Evolutionary conservation across 2,888 invertebrate genomes (phyloP), one percentile per base, ranked within the genome.

Genomic region (Cistogaster globosa): DNA sequence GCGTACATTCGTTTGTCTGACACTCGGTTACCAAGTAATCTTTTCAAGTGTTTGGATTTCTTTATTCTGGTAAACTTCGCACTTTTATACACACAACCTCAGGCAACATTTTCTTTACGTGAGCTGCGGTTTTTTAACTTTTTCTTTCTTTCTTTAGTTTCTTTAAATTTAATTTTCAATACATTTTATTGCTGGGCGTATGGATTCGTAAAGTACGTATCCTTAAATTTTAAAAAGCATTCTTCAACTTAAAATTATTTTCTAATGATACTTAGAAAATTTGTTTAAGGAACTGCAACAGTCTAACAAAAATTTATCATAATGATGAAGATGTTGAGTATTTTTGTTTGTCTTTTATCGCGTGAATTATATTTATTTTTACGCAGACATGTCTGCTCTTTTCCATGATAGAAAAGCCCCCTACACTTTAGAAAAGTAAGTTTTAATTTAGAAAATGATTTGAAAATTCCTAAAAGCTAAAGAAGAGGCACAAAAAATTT

Each of bases 311-410:
- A 65, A 60, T 55, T 63, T 62, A 68, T 42, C 57, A 32, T 11
- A 22, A 42, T 62, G 42, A 45, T 78, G 38, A 32, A 57, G 58
- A 71, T 65, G 76, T 80, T 75, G 63, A 45, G 69, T 69, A 69
- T 63, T 75, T 53, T 62, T 63, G 63, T 75, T 58, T 65, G 65
- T 75, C 20, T 85, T 80, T 65, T 63, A 65, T 75, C 14, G 65
- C 80, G 72, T 53, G 72, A 85, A 48, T 76, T 67, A 65, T 71
- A 68, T 87, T 86, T 18, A 87, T 88, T 87, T 89, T 86, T 86
- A 90, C 87, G 87, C 90, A 90, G 89, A 90, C 90, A 88, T 88
- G 89, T 89, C 87, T 86, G 82, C 78, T 81, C 63, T 67, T 69
- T 71, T 63, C 71, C 57, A 18, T 80, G 20, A 0, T 32, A 32